These are phyloP conservation scores for Andrena marginata DNA, from an alignment of 2,888 invertebrate species.

Conservation along the genomic window DNA sequence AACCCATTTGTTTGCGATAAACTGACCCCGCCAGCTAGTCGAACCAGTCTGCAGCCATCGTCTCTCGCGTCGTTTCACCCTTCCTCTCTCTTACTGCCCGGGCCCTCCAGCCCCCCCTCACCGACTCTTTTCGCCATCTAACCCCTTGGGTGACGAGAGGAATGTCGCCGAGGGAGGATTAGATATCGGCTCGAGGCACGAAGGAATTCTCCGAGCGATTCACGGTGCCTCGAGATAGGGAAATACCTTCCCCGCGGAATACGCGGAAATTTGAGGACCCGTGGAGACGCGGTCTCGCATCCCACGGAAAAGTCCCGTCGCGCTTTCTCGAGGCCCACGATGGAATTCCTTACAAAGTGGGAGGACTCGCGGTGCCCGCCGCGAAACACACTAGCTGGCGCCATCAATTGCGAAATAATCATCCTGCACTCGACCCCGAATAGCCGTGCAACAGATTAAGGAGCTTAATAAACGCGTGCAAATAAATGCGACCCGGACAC, in stretches of 20 bases:
- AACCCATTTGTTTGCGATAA: slow-evolving; percentile 85
- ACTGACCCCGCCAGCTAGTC: slow-evolving; percentile 83
- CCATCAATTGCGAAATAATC: slow-evolving; percentile 27
- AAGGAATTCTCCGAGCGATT: background rate
- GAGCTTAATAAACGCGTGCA: slow-evolving; percentile 45
- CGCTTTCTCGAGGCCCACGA: too few species aligned
- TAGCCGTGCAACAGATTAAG: slow-evolving; percentile 44
- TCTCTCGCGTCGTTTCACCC: slow-evolving; percentile 69
- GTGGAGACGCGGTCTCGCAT: too few species aligned
- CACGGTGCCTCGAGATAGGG: background rate
- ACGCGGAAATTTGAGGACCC: too few species aligned
- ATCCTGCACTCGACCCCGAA: background rate
- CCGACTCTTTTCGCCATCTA: background rate
- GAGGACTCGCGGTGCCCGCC: background rate
- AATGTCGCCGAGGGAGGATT: slow-evolving; percentile 32
- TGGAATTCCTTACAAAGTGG: background rate
- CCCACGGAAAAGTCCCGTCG: background rate
- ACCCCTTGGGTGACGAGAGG: slow-evolving; percentile 2
- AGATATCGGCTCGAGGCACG: slow-evolving; percentile 12
- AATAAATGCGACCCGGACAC: slow-evolving; percentile 52
- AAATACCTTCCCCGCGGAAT: background rate
- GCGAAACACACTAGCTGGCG: background rate
- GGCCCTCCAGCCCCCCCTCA: slow-evolving; percentile 16
- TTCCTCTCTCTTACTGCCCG: slow-evolving; percentile 30
- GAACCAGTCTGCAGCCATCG: slow-evolving; percentile 79